These are phyloP conservation scores for Corythornis madagascariensis DNA, from an alignment of 2,113 vertebrate species.

Conservation along the genomic window DNA sequence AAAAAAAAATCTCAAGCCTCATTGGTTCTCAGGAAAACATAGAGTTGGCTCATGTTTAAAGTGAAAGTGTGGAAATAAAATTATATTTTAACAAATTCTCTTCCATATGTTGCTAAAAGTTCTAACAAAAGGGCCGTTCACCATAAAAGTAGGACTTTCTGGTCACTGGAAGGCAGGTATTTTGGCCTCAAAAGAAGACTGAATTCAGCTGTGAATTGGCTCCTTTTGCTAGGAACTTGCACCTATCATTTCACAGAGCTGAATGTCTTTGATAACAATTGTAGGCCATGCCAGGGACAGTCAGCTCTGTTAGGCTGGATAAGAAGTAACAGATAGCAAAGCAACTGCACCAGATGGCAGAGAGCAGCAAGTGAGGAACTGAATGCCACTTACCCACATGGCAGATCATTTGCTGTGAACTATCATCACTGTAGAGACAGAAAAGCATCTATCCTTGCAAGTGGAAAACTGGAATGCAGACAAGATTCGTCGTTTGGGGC, in stretches of 20 bases:
- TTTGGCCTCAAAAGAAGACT: neutral
- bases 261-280: neutral
- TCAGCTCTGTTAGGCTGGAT: neutral
- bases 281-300: neutral
- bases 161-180: neutral
- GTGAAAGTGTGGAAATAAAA: conserved; percentile 23
- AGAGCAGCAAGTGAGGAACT: neutral
- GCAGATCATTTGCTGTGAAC: conserved; percentile 25
- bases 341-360: conserved; percentile 24
- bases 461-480: neutral
- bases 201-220: neutral
- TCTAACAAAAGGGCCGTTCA: conserved; percentile 32
- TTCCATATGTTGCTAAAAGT: neutral
- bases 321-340: conserved; percentile 30
- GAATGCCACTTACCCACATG: conserved; percentile 20
- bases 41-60: conserved; percentile 35
- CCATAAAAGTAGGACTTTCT: neutral
- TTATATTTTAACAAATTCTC: conserved; percentile 5
- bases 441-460: neutral
- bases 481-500: neutral
- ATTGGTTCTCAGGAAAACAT: conserved; percentile 47
- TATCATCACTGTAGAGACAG: neutral
- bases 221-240: neutral
- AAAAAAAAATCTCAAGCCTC: conserved; percentile 45
- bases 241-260: neutral